Base-by-base conservation (phyloP, 2,888 invertebrate genomes). In the Nomada fucata region DNA sequence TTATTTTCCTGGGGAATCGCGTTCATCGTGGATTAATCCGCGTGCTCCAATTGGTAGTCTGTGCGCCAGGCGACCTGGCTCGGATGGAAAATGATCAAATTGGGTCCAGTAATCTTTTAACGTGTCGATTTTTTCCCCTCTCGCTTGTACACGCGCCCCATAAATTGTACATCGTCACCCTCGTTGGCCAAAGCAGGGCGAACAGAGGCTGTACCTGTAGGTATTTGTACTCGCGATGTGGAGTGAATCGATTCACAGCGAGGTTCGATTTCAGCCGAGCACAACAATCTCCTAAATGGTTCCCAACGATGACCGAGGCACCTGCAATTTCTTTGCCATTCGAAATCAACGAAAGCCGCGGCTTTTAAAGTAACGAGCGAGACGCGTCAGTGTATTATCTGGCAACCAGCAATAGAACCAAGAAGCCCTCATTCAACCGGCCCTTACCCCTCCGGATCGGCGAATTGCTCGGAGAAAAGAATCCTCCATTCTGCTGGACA, bases 181-280 rank as follows among this genome's bases (percentile, higher is more conserved):
- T 57, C 63, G 76, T 60, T 36, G 9, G 13, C 13, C 0, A 20
- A 77, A 80, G 55, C 71, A 55, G 77, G 67, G 26, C 64, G 69
- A 20, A 18, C 50, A 63, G 26, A 63, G 26, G 44, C 63, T 50
- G 18, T 61, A 36, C 53, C 52, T 18, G 3, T 5, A 7, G 7
- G 36, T 1, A 36, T 36, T 36, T 36, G 5, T 36, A 36, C 7
- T 7, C 36, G 36, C 9, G 20, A 55, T 36, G 20, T 29, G 29
- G 29, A 57, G 77, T 77, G 50, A 44, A 80, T 77, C 77, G 77
- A 80, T 72, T 61, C 29, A 11, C 26, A 65, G 55, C 47, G 18
- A 20, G 18, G 20, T 77, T 77, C n/a, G 71, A 80, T 67, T 69
- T 44, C 23, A 18, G 11, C n/a, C 20, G 15, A 11, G 44, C 59